Conservation (phyloP, 2,797 vertebrate genomes). For the Hydrocynus forskahlii region DNA sequence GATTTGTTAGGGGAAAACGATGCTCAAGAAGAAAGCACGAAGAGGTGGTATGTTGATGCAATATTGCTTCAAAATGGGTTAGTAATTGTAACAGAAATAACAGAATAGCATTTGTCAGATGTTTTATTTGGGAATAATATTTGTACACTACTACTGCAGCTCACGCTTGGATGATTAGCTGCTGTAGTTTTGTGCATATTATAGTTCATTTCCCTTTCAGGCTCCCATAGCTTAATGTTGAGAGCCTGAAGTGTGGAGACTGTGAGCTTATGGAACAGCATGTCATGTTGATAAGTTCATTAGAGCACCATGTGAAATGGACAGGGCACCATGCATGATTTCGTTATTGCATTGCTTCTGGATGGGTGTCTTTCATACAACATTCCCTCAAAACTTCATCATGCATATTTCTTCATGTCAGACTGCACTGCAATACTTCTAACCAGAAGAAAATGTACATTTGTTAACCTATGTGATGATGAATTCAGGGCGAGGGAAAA, state of each 20-base stretch:
- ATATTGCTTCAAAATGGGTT: not conserved
- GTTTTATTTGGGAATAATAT: conserved; percentile 34
- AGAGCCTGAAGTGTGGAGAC: conserved; percentile 3
- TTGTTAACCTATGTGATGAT: too few relatives aligned
- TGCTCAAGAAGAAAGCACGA: too few relatives aligned
- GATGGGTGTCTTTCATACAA: not conserved
- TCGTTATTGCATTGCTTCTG: not conserved
- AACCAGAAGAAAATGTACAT: too few relatives aligned
- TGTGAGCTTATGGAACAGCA: conserved; percentile 11
- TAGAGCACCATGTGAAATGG: conserved; percentile 25
- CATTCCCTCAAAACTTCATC: not conserved
- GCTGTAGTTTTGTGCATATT: not conserved
- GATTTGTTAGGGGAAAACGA: too few relatives aligned
- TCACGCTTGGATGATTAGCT: conserved; percentile 1
- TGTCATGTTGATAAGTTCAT: not conserved
- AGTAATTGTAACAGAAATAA: not conserved
- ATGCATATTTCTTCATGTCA: not conserved
- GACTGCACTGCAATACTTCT: not conserved
- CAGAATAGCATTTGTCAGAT: not conserved
- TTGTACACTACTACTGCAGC: conserved; percentile 9
- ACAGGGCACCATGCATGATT: not conserved
- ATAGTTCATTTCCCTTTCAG: not conserved
- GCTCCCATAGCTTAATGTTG: conserved; percentile 12
- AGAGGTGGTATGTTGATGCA: not conserved
- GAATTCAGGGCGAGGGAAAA: too few relatives aligned